Percentiles rank a stretch among this genome's conserved stretches.
Evolutionary conservation across 1,140 invertebrate genomes (phyloP).

Genomic region (Thereuonema tuberculata): DNA sequence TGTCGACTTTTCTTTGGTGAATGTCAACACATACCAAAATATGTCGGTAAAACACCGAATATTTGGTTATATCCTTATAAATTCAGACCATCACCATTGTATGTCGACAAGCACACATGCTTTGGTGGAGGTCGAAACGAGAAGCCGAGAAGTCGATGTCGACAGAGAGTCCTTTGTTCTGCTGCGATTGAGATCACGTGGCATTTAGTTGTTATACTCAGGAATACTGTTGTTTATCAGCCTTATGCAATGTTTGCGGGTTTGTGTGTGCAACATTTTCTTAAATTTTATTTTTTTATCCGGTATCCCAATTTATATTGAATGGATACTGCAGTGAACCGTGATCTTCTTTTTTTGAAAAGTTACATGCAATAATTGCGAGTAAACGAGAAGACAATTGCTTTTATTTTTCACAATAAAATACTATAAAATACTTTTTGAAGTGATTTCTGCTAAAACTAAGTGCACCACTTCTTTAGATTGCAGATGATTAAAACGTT

Average conservation of each 20-base stretch:
- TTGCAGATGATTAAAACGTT: slow-evolving; percentile 9
- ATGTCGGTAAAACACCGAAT: neutral
- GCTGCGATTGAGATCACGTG: neutral
- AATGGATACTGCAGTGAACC: neutral
- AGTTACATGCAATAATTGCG: neutral
- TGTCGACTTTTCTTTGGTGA: neutral
- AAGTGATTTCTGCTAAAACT: neutral
- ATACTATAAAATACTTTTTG: neutral
- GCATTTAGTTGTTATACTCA: neutral
- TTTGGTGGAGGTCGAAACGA: neutral
- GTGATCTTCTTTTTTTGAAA: neutral
- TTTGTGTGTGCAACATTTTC: neutral
- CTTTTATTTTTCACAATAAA: neutral
- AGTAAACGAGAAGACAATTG: neutral
- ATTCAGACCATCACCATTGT: neutral
- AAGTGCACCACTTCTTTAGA: slow-evolving; percentile 4
- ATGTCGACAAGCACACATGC: neutral
- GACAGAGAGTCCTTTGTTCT: too few relatives aligned
- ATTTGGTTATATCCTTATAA: neutral
- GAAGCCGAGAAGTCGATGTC: too few relatives aligned
- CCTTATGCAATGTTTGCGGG: neutral
- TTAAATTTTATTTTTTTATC: neutral
- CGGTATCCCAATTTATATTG: neutral
- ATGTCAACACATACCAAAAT: neutral
- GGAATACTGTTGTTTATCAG: neutral